Evolutionary conservation across 2,888 invertebrate species (phyloP).

Genomic region (Vesta saturnalis): DNA sequence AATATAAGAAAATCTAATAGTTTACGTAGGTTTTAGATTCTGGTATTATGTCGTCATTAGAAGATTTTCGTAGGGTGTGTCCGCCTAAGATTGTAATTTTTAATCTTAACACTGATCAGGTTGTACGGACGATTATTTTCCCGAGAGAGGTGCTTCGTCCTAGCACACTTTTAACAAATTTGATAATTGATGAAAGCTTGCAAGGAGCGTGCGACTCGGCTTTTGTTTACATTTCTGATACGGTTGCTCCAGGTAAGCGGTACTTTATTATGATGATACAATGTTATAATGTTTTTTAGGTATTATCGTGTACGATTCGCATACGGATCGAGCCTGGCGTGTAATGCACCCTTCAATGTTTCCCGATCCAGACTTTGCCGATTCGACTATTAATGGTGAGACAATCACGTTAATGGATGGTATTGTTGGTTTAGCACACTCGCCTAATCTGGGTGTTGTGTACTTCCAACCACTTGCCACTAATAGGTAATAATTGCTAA

Average conservation of each 20-base stretch:
- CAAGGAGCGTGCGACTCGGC: constrained; percentile 77
- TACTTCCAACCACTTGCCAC: constrained; percentile 81
- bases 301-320: constrained; percentile 73
- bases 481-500: constrained; percentile 66
- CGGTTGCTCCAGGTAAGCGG: constrained; percentile 79
- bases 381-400: constrained; percentile 76
- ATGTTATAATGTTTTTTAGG: constrained; percentile 55
- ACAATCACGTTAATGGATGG: constrained; percentile 79
- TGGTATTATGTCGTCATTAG: constrained; percentile 76
- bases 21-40: constrained; percentile 79
- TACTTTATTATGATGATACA: not conserved
- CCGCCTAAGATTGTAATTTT: constrained; percentile 85
- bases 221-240: constrained; percentile 83
- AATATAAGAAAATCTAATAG: not conserved
- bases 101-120: constrained; percentile 76
- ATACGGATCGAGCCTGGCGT: constrained; percentile 82
- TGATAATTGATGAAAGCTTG: constrained; percentile 79
- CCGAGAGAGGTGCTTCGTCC: constrained; percentile 79
- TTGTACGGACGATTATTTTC: constrained; percentile 77
- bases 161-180: constrained; percentile 79
- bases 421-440: constrained; percentile 75
- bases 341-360: constrained; percentile 85
- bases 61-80: constrained; percentile 73
- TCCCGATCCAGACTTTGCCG: constrained; percentile 83
- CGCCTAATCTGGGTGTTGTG: constrained; percentile 69